Base-by-base conservation (phyloP, 2,888 invertebrate genomes). In the Drosophila macrospina region DNA sequence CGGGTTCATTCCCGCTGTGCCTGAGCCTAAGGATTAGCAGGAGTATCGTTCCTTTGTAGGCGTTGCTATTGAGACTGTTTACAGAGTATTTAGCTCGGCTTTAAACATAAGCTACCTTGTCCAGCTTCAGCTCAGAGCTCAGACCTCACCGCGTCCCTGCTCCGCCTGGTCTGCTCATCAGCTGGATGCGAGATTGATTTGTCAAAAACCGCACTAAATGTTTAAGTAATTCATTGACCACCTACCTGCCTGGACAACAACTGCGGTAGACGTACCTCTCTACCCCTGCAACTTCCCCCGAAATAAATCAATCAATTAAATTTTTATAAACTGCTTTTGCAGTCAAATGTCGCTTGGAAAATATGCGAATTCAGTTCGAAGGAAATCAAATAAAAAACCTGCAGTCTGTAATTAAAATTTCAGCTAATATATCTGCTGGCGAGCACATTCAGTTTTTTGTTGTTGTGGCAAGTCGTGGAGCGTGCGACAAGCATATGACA, bases 261-360 rank as follows among this genome's bases (percentile, higher is more conserved):
- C 69, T 67, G 78, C 42, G n/a, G 52, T 32, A 28, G 10, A 5
- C 11, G n/a, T 8, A 8, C 52, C 34, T 54, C n/a, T n/a, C n/a
- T n/a, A n/a, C n/a, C n/a, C n/a, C 30, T 36, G 10, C 69, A 78
- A 80, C 73, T 78, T 69, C 86, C 83, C 20, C 79, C 78, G 84
- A 90, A 91, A 91, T 91, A 92, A 91, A 91, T 91, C 92, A 91
- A 91, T 92, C 92, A 92, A 91, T 91, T 91, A 91, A 91, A 91
- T 90, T 91, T 90, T 86, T 89, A 90, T 88, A 89, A 90, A 87
- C 60, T 20, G 80, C 71, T 42, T 52, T 51, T 52, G 48, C 63
- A 62, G 62, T 62, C 66, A 63, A 67, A 60, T 61, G 39, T 56
- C 56, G 74, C 69, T 80, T 79, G 78, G 55, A 67, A 76, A 74